Conservation (phyloP, 2,113 vertebrate species). For the Oplegnathus fasciatus region DNA sequence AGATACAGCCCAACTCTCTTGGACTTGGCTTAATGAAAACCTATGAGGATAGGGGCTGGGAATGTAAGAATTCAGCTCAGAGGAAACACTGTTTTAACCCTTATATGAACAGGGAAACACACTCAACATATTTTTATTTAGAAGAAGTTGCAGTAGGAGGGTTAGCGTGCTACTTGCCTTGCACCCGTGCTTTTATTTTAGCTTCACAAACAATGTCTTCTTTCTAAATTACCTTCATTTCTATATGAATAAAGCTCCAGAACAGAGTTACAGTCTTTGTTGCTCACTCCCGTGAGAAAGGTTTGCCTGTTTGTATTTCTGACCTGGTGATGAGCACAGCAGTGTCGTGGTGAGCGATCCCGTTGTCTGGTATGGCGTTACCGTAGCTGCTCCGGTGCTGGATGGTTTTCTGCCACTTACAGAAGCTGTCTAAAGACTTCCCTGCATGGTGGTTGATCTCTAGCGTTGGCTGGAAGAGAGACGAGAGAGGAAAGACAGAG, state of each 20-base stretch:
- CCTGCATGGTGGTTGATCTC: conserved; percentile 98
- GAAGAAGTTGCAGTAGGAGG: not conserved
- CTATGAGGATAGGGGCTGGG: conserved; percentile 42
- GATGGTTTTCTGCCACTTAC: conserved; percentile 99
- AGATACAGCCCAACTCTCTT: conserved; percentile 52
- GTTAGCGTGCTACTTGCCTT: not conserved
- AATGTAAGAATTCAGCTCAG: conserved; percentile 47
- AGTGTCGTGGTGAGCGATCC: conserved; percentile 96
- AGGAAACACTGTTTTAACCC: conserved; percentile 50
- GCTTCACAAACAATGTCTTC: not conserved
- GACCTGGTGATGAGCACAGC: conserved; percentile 98
- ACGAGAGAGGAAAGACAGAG: conserved; percentile 24
- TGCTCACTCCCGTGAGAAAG: not conserved
- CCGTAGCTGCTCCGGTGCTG: conserved; percentile 93
- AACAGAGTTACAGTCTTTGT: not conserved
- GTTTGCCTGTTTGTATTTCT: conserved; percentile 36
- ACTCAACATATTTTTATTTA: conserved; percentile 3
- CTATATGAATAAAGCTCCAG: not conserved
- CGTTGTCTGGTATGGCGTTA: conserved; percentile 96
- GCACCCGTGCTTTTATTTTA: not conserved
- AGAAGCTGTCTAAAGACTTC: conserved; percentile 99
- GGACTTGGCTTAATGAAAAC: conserved; percentile 45
- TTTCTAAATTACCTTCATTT: not conserved
- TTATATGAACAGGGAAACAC: not conserved
- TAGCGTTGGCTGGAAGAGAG: conserved; percentile 89